Base-by-base conservation (phyloP, 1,140 invertebrate genomes). In the Drosophila neocordata region DNA sequence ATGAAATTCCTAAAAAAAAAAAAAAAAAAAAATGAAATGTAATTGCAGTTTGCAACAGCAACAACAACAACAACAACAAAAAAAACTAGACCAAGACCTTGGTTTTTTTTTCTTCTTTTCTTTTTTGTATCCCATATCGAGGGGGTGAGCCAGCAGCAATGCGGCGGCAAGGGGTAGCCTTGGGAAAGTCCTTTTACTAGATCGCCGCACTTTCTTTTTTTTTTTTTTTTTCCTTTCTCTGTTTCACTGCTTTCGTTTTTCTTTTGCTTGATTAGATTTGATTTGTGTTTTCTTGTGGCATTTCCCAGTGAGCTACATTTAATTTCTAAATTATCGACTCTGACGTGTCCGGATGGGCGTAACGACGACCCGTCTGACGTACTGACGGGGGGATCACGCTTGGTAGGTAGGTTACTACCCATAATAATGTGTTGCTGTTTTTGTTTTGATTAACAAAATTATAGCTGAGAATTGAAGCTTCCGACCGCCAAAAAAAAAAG, bases 281-380 rank as follows among this genome's bases (percentile, higher is more conserved):
- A 85, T 85, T 85, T 85, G 81, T 85, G 81, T 85, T 85, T 48
- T 48, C 41, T 87, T 85, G 81, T 80, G 81, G 82, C 81, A 87
- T 85, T 87, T 81, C 65, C 56, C 18, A 61, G 60, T 61, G 68
- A 64, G 69, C 78, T 75, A 87, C 70, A 81, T 87, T 85, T 85
- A 81, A 85, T 85, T 85, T 85, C 82, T 81, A 85, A 85, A 85
- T 85, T 85, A 85, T 85, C 74, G 82, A 74, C 73, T 64, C 81
- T 69, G 48, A 48, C 81, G 63, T 73, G 60, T 65, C 72, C 51
- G 20, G 73, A 77, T 74, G 82, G 82, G 80, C 80, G 80, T 85
- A 58, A 31, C 74, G 68, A 57, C 12, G 59, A 20, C 52, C 59
- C 48, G 41, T 27, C 13, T n/a, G 48, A 60, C 37, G 18, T 4